Percentiles rank a stretch among this genome's conserved stretches.
Conservation (phyloP, 2,888 invertebrate genomes). For the Slavum lentiscoides region DNA sequence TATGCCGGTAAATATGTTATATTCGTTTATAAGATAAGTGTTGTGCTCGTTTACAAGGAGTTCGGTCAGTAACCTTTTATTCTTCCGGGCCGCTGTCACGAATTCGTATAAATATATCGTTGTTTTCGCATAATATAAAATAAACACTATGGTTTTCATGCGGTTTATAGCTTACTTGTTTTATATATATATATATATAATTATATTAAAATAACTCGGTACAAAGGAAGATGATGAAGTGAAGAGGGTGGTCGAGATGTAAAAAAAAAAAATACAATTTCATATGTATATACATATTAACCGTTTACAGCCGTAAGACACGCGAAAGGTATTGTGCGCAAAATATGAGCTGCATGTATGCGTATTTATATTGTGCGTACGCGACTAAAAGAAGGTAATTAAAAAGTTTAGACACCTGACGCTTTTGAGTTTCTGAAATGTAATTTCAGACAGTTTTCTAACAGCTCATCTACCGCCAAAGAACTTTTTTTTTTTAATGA, state of each 20-base stretch:
- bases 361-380: no score
- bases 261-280: neutral
- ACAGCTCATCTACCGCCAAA: neutral
- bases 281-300: constrained; percentile 6
- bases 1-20: neutral
- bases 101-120: constrained; percentile 10
- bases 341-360: neutral
- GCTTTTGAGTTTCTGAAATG: constrained; percentile 15
- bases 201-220: neutral
- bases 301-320: constrained; percentile 26
- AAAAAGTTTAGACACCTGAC: constrained; percentile 32
- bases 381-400: neutral
- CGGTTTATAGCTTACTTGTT: constrained; percentile 21
- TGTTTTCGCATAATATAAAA: neutral
- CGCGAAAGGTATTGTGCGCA: constrained; percentile 17
- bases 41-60: neutral
- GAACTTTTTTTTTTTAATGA: neutral
- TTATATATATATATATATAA: neutral
- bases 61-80: constrained; percentile 37
- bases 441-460: neutral
- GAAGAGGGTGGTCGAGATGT: constrained; percentile 2
- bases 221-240: neutral
- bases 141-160: constrained; percentile 1
- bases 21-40: neutral
- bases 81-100: constrained; percentile 40